Evolutionary conservation across 53 echinoderm and acorn worm genomes (phyloP).

Genomic region (Apostichopus leukothele): DNA sequence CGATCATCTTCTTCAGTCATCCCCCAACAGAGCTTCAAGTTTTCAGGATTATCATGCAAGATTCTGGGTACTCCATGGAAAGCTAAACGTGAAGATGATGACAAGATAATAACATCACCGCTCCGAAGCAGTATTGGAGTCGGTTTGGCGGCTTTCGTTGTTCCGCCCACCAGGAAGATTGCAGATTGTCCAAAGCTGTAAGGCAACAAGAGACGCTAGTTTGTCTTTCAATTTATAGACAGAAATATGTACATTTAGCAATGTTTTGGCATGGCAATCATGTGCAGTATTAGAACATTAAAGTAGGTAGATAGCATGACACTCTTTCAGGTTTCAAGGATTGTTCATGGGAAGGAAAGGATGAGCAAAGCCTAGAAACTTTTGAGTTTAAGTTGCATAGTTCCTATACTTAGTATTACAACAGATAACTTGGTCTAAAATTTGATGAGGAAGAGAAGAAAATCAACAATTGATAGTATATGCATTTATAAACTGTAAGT

Average conservation of each 20-base stretch:
- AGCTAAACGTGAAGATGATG: conserved; percentile 71
- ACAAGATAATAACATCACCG: conserved; percentile 84
- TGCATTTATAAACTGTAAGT: no score
- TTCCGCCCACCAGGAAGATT: conserved; percentile 78
- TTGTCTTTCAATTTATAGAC: background rate
- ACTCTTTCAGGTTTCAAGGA: no score
- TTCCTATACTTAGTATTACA: no score
- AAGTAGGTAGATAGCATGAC: no score
- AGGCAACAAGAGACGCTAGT: conserved; percentile 5
- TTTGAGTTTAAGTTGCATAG: no score
- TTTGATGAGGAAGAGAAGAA: no score
- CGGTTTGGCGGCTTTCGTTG: conserved; percentile 74
- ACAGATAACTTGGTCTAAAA: no score
- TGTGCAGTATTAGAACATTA: no score
- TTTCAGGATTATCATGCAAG: conserved; percentile 51
- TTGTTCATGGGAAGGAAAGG: no score
- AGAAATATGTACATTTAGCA: background rate
- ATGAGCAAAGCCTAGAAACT: no score
- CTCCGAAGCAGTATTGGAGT: conserved; percentile 78
- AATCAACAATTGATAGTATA: no score
- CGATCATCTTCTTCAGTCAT: background rate
- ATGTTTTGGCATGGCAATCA: no score
- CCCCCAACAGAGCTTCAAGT: conserved; percentile 38
- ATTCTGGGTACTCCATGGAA: conserved; percentile 88
- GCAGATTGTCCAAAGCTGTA: conserved; percentile 91